These are phyloP conservation scores for Autographa gamma DNA, from an alignment of 2,888 invertebrate genomes.

Conservation along the genomic window DNA sequence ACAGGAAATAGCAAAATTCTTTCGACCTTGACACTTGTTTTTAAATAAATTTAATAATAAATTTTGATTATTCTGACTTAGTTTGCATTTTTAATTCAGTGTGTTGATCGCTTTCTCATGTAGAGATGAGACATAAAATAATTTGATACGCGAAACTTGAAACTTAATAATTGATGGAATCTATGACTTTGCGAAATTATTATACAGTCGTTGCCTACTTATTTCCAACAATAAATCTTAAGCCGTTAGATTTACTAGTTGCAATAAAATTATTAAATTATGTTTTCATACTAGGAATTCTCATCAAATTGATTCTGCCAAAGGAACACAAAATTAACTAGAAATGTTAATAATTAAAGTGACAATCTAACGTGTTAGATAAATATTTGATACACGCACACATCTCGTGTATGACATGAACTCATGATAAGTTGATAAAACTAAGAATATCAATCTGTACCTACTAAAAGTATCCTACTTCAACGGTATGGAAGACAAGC, in stretches of 20 bases:
- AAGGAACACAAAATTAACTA: not conserved
- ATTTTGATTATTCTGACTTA: not conserved
- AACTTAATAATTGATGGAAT: not conserved
- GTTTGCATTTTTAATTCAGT: not conserved
- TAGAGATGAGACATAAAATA: not conserved
- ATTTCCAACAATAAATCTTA: slow-evolving; percentile 21
- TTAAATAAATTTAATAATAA: not conserved
- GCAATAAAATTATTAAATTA: not conserved
- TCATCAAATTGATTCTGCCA: not conserved
- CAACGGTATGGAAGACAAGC: not conserved
- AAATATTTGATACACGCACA: slow-evolving; percentile 27
- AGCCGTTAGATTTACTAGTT: slow-evolving; percentile 17
- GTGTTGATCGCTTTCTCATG: not conserved
- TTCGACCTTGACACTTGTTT: slow-evolving; percentile 37
- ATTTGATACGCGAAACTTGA: not conserved
- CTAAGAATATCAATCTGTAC: slow-evolving; percentile 5
- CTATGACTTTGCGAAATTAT: slow-evolving; percentile 2
- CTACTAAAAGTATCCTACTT: not conserved
- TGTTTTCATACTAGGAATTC: no score
- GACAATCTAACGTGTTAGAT: slow-evolving; percentile 15
- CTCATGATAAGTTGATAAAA: slow-evolving; percentile 17
- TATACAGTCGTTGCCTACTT: slow-evolving; percentile 1
- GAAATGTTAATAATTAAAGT: not conserved
- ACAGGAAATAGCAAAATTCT: slow-evolving; percentile 11
- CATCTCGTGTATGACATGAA: slow-evolving; percentile 24